phyloP scores from a whole-genome alignment of 2,797 vertebrate species.

The Coregonus sp. region DNA sequence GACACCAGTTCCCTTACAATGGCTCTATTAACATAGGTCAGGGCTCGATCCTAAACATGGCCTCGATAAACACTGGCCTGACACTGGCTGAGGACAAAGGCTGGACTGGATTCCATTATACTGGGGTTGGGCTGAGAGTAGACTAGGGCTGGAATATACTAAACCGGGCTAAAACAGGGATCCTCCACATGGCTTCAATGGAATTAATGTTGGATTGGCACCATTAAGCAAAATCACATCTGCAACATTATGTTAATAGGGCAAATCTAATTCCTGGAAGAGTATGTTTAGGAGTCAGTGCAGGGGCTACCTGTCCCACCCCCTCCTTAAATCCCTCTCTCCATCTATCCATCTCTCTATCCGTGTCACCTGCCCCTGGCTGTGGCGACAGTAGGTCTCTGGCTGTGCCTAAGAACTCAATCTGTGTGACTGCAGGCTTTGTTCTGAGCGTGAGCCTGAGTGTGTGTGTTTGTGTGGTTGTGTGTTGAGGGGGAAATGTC shows the following conservation, averaged over 20 bases:
- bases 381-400: slow-evolving; percentile 72
- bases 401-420: slow-evolving; percentile 72
- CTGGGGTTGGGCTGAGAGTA: too few relatives aligned
- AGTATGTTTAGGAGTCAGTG: slow-evolving; percentile 66
- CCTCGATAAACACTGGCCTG: slow-evolving; percentile 40
- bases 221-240: slow-evolving; percentile 78
- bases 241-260: slow-evolving; percentile 74
- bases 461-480: slow-evolving; percentile 27
- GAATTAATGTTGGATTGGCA: slow-evolving; percentile 79
- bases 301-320: slow-evolving; percentile 25
- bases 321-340: slow-evolving; percentile 22
- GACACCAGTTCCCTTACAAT: background rate
- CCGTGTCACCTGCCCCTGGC: slow-evolving; percentile 71
- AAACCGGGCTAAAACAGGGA: too few relatives aligned
- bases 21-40: background rate
- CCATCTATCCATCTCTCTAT: slow-evolving; percentile 24
- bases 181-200: slow-evolving; percentile 72
- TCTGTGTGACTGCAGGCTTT: slow-evolving; percentile 73
- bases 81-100: slow-evolving; percentile 18
- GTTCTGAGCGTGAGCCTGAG: slow-evolving; percentile 68
- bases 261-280: slow-evolving; percentile 75
- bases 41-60: slow-evolving; percentile 33
- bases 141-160: too few relatives aligned
- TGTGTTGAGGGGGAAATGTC: slow-evolving; percentile 56
- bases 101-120: background rate